Conservation (phyloP, 2,113 vertebrate species). For the Anoura caudifer region DNA sequence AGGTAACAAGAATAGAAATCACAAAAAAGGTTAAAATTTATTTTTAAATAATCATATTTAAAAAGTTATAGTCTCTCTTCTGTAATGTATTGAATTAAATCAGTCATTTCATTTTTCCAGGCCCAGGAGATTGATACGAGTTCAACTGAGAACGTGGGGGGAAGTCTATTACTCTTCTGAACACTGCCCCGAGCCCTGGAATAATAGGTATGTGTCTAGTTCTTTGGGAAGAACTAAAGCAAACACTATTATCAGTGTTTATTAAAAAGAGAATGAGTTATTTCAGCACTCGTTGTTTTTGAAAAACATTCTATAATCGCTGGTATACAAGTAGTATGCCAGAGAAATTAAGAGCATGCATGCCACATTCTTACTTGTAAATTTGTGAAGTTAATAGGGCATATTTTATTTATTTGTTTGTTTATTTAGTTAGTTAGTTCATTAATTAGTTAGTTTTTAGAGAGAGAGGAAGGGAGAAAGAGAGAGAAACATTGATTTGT, state of each 20-base stretch:
- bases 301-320: not conserved
- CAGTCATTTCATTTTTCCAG: not conserved
- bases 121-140: not conserved
- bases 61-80: not conserved
- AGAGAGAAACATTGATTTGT: not conserved
- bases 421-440: not conserved
- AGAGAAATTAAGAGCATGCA: not conserved
- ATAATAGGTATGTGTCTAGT: not conserved
- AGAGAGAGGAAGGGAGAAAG: not conserved
- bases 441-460: not conserved
- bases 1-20: not conserved
- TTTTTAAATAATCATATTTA: not conserved
- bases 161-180: not conserved
- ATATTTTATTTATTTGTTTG: not conserved
- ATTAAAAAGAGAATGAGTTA: not conserved
- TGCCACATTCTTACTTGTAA: not conserved
- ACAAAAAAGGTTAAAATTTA: not conserved
- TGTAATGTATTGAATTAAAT: not conserved
- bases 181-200: not conserved
- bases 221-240: not conserved
- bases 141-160: not conserved
- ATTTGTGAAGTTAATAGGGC: not conserved
- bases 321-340: not conserved
- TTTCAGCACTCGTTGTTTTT: not conserved
- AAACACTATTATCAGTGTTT: not conserved